A percentile compares a stretch with the other conserved stretches of the same genome.
Evolutionary conservation across 2,113 vertebrate species (phyloP).

Genomic region (Oryzias javanicus): DNA sequence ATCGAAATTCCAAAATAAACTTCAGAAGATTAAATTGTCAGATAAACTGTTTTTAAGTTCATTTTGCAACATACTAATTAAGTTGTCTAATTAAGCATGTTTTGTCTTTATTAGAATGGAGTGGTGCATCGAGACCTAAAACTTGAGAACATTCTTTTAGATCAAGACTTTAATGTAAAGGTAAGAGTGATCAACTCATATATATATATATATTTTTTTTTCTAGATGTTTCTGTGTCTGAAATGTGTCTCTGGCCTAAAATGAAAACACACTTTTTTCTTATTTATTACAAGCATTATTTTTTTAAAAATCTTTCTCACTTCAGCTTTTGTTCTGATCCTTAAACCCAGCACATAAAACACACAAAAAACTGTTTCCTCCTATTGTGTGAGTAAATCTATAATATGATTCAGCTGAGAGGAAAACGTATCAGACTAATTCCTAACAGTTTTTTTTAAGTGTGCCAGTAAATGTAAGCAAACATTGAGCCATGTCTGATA

Average conservation of each 20-base stretch:
- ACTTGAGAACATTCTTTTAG: slow-evolving; percentile 82
- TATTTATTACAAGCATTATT: too few species aligned
- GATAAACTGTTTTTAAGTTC: slow-evolving; percentile 1
- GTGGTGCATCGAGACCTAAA: slow-evolving; percentile 83
- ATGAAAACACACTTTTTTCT: too few species aligned
- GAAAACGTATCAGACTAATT: too few species aligned
- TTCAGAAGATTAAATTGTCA: slow-evolving; percentile 26
- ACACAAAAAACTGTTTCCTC: too few species aligned
- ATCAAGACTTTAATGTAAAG: slow-evolving; percentile 79
- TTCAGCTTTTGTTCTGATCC: too few species aligned
- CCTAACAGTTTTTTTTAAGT: too few species aligned
- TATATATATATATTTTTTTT: neutral
- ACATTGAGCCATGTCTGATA: slow-evolving; percentile 47
- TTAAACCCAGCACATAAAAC: too few species aligned
- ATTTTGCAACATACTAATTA: slow-evolving; percentile 17
- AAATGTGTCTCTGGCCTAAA: too few species aligned
- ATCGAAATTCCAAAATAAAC: neutral
- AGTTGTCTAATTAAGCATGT: slow-evolving; percentile 20
- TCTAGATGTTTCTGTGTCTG: too few species aligned
- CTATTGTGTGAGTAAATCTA: too few species aligned
- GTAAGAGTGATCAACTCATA: slow-evolving; percentile 36
- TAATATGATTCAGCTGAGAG: too few species aligned
- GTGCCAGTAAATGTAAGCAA: slow-evolving; percentile 15
- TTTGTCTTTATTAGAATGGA: slow-evolving; percentile 67
- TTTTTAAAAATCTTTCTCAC: too few species aligned